These are phyloP conservation scores for Caenorhabditis latens DNA, from an alignment of 1,140 invertebrate genomes.

Conservation along the genomic window DNA sequence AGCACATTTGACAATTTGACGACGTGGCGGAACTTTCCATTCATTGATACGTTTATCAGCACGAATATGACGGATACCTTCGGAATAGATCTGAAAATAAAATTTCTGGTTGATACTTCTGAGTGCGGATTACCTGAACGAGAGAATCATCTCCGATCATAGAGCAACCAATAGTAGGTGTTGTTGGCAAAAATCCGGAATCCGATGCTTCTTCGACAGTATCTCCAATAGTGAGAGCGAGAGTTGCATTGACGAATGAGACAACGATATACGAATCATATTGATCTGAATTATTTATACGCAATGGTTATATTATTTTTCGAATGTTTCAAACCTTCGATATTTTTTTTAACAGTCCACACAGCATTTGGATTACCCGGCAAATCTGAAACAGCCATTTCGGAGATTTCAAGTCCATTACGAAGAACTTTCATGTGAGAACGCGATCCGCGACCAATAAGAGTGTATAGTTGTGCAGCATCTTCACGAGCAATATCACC, in stretches of 20 bases:
- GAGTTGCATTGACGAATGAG: slow-evolving; percentile 98
- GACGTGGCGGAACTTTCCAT: slow-evolving; percentile 98
- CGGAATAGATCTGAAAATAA: slow-evolving; percentile 84
- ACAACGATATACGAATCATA: slow-evolving; percentile 99
- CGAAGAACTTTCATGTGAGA: slow-evolving; percentile 90
- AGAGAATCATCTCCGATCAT: slow-evolving; percentile 96
- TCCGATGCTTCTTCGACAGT: slow-evolving; percentile 99
- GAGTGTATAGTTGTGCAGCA: slow-evolving; percentile 95
- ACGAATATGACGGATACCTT: slow-evolving; percentile 97
- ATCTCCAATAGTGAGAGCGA: slow-evolving; percentile 98
- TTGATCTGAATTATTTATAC: slow-evolving; percentile 85
- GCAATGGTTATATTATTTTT: slow-evolving; percentile 13
- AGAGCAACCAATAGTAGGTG: slow-evolving; percentile 95
- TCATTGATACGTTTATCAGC: slow-evolving; percentile 97
- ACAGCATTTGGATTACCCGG: slow-evolving; percentile 99
- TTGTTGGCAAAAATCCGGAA: slow-evolving; percentile 97
- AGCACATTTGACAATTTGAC: slow-evolving; percentile 95
- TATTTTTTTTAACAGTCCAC: slow-evolving; percentile 96
- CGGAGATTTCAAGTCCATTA: slow-evolving; percentile 96
- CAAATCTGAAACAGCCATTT: slow-evolving; percentile 99
- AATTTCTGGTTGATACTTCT: not conserved
- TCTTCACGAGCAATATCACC: slow-evolving; percentile 90
- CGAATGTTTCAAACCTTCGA: slow-evolving; percentile 84
- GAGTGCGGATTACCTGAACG: slow-evolving; percentile 85
- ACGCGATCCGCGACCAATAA: slow-evolving; percentile 93